Base-by-base conservation (phyloP, 2,113 vertebrate species). In the Sturnus vulgaris region DNA sequence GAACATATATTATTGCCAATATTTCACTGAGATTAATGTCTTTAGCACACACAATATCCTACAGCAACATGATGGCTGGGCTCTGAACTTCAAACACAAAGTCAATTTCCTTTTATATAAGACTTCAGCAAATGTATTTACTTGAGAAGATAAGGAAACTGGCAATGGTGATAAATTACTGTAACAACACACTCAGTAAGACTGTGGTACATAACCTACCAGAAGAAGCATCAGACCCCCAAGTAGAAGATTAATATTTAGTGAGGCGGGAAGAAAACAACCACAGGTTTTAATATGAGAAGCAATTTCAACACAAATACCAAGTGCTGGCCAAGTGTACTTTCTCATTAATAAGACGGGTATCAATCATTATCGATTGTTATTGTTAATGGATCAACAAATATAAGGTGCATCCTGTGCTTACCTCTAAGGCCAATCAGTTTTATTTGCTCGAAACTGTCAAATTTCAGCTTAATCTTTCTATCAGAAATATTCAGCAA, bases 331-430 rank as follows among this genome's bases (percentile, higher is more conserved):
- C 20, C 63, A 88, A 73, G 2, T 2, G 9, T 24, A 14, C 47
- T 63, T 87, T 84, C 63, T 75, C 52, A 33, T 16, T 7, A 84
- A 39, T 64, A 66, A 77, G 60, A 47, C 1, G 88, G 35, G 15
- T 37, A 75, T 22, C 17, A 44, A 55, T 33, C 3, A 9, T n/a
- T 63, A 84, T 44, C 0, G 0, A 50, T 27, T 6, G 2, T 31
- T 37, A n/a, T 4, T 23, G 7, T 30, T 11, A 3, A 56, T 22
- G 1, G 2, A n/a, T 27, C 1, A 3, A 60, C 21, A 94, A 78
- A 75, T 49, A 59, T 3, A 31, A 88, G 84, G 35, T 27, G 7
- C 22, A 82, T 35, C 37, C 31, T 82, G 16, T 1, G 7, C 19
- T 79, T 69, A 73, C 15, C 27, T 50, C 5, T 14, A 85, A 75